Percentiles rank a stretch among this genome's conserved stretches.
phyloP scores from a whole-genome alignment of 2,888 invertebrate species.

The Atherix ibis region DNA sequence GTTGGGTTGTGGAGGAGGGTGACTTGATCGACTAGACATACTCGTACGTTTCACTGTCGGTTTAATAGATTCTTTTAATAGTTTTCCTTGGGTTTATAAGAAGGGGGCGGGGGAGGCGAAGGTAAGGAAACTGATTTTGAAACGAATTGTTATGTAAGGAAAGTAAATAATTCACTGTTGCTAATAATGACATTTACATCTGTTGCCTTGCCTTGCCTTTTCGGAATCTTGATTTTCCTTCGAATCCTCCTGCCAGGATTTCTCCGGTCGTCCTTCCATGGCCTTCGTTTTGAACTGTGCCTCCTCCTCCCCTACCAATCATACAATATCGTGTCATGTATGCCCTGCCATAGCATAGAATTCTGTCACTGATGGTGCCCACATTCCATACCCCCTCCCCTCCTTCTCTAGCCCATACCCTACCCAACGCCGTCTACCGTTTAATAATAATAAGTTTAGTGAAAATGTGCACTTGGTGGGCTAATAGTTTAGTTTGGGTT shows the following conservation, averaged over 20 bases:
- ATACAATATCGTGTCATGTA: neutral
- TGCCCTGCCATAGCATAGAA: too few species aligned
- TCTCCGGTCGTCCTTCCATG: neutral
- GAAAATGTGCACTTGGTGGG: too few species aligned
- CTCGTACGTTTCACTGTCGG: too few species aligned
- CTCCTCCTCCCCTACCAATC: neutral
- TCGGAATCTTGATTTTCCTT: too few species aligned
- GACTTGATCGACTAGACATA: too few species aligned
- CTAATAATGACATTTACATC: slow-evolving; percentile 8
- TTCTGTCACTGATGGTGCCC: too few species aligned
- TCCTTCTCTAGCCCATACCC: too few species aligned
- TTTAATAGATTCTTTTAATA: too few species aligned
- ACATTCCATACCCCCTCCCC: neutral
- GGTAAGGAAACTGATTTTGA: neutral
- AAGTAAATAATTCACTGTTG: slow-evolving; percentile 7
- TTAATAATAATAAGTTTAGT: too few species aligned
- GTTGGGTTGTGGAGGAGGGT: too few species aligned
- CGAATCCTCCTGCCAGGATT: neutral
- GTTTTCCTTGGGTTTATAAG: neutral
- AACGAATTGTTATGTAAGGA: slow-evolving; percentile 6
- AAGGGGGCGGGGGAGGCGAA: neutral
- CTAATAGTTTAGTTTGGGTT: too few species aligned
- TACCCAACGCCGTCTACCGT: too few species aligned
- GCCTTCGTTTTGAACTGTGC: neutral
- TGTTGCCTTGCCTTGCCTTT: slow-evolving; percentile 3